These are phyloP conservation scores for Engraulis encrasicolus DNA, from an alignment of 2,113 vertebrate species.

Conservation along the genomic window DNA sequence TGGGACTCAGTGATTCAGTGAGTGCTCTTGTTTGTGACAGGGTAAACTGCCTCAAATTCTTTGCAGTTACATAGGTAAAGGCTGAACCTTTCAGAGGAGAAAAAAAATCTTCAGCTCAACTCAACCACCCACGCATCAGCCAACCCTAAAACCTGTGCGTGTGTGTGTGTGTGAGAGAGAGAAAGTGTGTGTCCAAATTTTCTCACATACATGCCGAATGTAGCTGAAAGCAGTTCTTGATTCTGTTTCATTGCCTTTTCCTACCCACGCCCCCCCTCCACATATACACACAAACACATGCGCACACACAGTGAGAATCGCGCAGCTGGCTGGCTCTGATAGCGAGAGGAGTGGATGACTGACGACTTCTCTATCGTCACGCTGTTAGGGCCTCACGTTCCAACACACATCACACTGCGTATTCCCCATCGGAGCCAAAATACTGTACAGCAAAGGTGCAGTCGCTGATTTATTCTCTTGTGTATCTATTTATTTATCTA, in stretches of 20 bases:
- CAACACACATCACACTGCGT: slow-evolving; percentile 8
- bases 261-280: slow-evolving; percentile 30
- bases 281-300: slow-evolving; percentile 30
- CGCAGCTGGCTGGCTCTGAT: slow-evolving; percentile 70
- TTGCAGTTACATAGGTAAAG: not conserved
- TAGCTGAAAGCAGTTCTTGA: not conserved
- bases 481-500: no score
- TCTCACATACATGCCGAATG: not conserved
- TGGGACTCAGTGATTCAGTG: not conserved
- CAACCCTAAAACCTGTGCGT: not conserved
- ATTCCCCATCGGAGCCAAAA: not conserved
- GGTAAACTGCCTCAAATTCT: not conserved
- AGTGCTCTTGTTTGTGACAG: not conserved
- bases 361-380: not conserved
- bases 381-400: slow-evolving; percentile 45
- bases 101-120: slow-evolving; percentile 14
- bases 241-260: not conserved
- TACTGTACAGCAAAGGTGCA: no score
- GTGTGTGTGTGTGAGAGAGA: not conserved
- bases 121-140: not conserved
- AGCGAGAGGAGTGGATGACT: slow-evolving; percentile 49
- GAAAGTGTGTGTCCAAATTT: not conserved
- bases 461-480: no score
- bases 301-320: slow-evolving; percentile 46
- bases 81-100: not conserved